phyloP scores from a whole-genome alignment of 2,113 vertebrate genomes.

The Bombycilla garrulus region DNA sequence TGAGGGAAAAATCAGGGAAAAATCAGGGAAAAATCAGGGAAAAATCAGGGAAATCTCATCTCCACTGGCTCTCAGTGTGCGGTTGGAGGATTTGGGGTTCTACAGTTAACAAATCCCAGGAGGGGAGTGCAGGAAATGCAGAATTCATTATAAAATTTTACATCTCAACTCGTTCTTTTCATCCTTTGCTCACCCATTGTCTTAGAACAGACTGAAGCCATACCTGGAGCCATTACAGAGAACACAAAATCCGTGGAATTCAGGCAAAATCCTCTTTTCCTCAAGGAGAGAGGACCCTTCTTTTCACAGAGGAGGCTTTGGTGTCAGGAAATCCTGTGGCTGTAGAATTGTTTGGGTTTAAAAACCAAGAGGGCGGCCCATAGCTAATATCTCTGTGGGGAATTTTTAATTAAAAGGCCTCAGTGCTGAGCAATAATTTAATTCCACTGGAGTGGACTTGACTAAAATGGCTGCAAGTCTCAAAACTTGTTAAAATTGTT shows the following conservation, averaged over 20 bases:
- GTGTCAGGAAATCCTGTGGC: fast-evolving
- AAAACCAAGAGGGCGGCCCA: background rate
- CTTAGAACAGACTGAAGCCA: background rate
- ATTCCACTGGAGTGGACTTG: background rate
- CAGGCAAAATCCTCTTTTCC: background rate
- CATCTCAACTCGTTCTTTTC: background rate
- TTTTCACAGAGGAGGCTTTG: background rate
- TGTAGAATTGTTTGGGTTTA: background rate
- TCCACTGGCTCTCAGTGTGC: background rate
- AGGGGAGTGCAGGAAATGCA: background rate
- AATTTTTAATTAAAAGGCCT: background rate
- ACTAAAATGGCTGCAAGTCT: background rate
- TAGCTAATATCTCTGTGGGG: background rate
- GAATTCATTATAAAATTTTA: background rate
- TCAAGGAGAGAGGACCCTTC: background rate
- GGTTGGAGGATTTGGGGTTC: background rate
- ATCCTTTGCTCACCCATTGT: background rate
- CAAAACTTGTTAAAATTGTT: background rate
- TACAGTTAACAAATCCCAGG: background rate
- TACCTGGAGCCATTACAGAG: background rate
- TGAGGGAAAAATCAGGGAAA: background rate
- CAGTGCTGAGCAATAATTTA: background rate
- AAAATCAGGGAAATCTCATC: background rate
- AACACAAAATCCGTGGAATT: background rate
- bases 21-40: too few species aligned